phyloP scores from a whole-genome alignment of 2,113 vertebrate genomes.

The Odocoileus hemionus region DNA sequence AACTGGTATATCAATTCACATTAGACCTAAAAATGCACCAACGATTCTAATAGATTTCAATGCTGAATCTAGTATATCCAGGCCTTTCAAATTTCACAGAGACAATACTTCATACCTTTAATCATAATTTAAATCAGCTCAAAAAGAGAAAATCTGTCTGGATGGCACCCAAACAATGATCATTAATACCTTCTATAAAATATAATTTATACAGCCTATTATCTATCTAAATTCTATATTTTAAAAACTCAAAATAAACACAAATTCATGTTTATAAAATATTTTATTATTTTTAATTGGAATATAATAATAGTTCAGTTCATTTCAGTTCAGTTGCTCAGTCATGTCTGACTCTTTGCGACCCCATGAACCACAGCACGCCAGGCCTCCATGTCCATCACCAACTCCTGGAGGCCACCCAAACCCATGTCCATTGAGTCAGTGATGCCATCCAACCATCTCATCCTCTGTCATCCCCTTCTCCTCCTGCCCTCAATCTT shows the following conservation, averaged over 20 bases:
- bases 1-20: background rate
- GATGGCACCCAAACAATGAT: background rate
- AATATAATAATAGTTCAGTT: background rate
- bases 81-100: constrained; percentile 12
- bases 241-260: background rate
- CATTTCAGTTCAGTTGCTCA: no score
- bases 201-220: background rate
- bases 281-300: background rate
- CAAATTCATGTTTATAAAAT: background rate
- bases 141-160: background rate
- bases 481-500: no score
- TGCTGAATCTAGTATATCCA: background rate
- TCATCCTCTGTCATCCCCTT: no score
- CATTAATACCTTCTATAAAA: background rate
- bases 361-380: no score
- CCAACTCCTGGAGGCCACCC: no score
- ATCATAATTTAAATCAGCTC: constrained; percentile 1
- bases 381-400: no score
- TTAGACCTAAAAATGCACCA: background rate
- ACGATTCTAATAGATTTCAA: background rate
- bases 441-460: no score
- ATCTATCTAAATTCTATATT: background rate
- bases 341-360: no score
- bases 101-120: background rate
- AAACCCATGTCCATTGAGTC: no score